A percentile compares a stretch with the other conserved stretches of the same genome.
Conservation (phyloP, 2,113 vertebrate species). For the Catharus fuscescens region DNA sequence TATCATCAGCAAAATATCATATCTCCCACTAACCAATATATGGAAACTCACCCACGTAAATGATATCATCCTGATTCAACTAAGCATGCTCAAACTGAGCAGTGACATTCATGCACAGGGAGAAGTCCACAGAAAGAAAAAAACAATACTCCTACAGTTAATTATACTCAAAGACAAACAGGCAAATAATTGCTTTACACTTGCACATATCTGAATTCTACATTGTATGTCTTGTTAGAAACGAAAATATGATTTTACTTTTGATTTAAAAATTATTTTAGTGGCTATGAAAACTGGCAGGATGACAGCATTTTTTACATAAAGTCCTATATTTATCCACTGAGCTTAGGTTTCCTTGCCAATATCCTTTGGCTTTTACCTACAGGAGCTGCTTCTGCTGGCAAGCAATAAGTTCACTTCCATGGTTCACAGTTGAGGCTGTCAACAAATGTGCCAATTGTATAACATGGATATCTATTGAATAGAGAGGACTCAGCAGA, state of each 20-base stretch:
- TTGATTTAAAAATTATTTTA: conserved; percentile 23
- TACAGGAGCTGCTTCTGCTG: conserved; percentile 51
- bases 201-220: not conserved
- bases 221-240: not conserved
- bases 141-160: conserved; percentile 32
- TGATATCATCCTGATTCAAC: conserved; percentile 30
- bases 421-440: conserved; percentile 54
- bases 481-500: conserved; percentile 50
- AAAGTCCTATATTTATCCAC: conserved; percentile 57
- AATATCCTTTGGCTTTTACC: conserved; percentile 59
- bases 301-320: conserved; percentile 40
- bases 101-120: conserved; percentile 7
- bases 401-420: conserved; percentile 37
- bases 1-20: conserved; percentile 68
- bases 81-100: conserved; percentile 33
- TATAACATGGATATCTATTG: conserved; percentile 31
- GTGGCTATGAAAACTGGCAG: conserved; percentile 28
- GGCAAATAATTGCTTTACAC: conserved; percentile 1
- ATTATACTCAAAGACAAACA: conserved; percentile 3
- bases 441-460: conserved; percentile 57
- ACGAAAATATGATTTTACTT: not conserved
- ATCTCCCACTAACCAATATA: conserved; percentile 63
- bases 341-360: conserved; percentile 20
- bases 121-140: conserved; percentile 30
- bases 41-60: conserved; percentile 60